Conservation (phyloP, 2,888 invertebrate species). For the Lomographa bimaculata region DNA sequence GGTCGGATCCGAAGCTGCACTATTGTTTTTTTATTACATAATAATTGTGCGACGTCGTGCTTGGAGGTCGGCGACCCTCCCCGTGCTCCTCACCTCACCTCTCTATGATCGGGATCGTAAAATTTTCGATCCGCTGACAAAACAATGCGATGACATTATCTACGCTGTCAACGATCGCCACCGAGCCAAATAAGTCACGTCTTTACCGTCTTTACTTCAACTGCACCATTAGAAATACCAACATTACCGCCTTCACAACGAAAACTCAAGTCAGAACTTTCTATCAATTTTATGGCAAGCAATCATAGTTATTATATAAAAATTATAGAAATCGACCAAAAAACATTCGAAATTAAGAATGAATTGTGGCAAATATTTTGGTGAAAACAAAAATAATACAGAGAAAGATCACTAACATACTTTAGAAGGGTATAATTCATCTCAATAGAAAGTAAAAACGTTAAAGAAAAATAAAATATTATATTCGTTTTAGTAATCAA, state of each 20-base stretch:
- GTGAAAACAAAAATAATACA: conserved; percentile 10
- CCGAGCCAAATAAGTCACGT: conserved; percentile 54
- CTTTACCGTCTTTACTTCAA: conserved; percentile 37
- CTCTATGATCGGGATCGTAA: conserved; percentile 45
- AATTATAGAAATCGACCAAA: conserved; percentile 31
- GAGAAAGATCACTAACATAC: too few species aligned
- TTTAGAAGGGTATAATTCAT: too few species aligned
- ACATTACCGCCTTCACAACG: conserved; percentile 48
- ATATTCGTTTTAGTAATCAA: too few species aligned
- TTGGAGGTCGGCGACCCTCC: conserved; percentile 57
- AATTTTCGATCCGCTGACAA: conserved; percentile 43
- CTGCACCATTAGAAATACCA: conserved; percentile 38
- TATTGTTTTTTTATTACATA: conserved; percentile 67
- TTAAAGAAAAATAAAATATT: too few species aligned
- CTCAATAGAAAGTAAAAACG: too few species aligned
- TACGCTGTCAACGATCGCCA: conserved; percentile 59
- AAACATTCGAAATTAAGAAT: conserved; percentile 17
- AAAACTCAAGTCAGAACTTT: conserved; percentile 35
- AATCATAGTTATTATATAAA: conserved; percentile 33
- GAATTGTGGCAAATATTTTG: conserved; percentile 5
- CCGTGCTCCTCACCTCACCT: conserved; percentile 20
- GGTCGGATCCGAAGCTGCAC: conserved; percentile 52
- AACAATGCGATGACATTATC: conserved; percentile 59
- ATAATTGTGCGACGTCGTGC: conserved; percentile 63
- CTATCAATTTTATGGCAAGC: conserved; percentile 29